phyloP scores from a whole-genome alignment of 2,888 invertebrate species.

The Drosophila phalerata region DNA sequence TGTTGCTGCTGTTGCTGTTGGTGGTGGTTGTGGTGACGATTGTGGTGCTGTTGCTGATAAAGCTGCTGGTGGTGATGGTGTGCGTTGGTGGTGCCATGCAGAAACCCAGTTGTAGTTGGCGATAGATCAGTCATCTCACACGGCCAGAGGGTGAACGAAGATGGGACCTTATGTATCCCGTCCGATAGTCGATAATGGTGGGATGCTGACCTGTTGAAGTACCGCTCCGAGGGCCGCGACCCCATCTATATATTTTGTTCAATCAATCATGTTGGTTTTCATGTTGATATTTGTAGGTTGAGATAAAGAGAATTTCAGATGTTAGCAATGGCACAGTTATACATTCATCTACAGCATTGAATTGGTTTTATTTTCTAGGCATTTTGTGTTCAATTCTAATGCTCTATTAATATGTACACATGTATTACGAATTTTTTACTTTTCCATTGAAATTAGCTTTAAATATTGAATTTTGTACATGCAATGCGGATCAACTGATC shows the following conservation, averaged over 20 bases:
- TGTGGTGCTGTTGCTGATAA: slow-evolving; percentile 66
- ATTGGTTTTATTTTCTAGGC: slow-evolving; percentile 56
- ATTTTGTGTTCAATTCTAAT: slow-evolving; percentile 60
- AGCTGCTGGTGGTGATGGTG: slow-evolving; percentile 67
- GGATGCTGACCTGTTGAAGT: slow-evolving; percentile 85
- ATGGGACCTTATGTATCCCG: slow-evolving; percentile 94
- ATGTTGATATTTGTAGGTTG: slow-evolving; percentile 18
- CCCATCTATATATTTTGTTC: slow-evolving; percentile 89
- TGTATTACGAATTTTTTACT: slow-evolving; percentile 40
- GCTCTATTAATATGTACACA: slow-evolving; percentile 58
- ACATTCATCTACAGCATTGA: slow-evolving; percentile 44
- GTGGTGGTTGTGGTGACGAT: slow-evolving; percentile 64
- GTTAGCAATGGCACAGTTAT: slow-evolving; percentile 28
- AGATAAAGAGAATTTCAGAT: slow-evolving; percentile 39
- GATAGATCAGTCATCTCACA: slow-evolving; percentile 92
- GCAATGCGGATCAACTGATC: slow-evolving; percentile 32
- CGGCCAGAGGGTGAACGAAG: slow-evolving; percentile 96
- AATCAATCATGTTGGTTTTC: slow-evolving; percentile 5
- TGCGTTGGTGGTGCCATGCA: slow-evolving; percentile 75
- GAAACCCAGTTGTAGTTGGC: slow-evolving; percentile 84
- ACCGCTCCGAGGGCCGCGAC: slow-evolving; percentile 88
- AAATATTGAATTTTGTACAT: slow-evolving; percentile 21
- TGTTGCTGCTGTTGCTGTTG: slow-evolving; percentile 67
- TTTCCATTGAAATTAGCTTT: slow-evolving; percentile 30
- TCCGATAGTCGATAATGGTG: slow-evolving; percentile 86